Evolutionary conservation across 2,888 invertebrate genomes (phyloP), one percentile per base, ranked within the genome.

Genomic region (Agrotis clavis): DNA sequence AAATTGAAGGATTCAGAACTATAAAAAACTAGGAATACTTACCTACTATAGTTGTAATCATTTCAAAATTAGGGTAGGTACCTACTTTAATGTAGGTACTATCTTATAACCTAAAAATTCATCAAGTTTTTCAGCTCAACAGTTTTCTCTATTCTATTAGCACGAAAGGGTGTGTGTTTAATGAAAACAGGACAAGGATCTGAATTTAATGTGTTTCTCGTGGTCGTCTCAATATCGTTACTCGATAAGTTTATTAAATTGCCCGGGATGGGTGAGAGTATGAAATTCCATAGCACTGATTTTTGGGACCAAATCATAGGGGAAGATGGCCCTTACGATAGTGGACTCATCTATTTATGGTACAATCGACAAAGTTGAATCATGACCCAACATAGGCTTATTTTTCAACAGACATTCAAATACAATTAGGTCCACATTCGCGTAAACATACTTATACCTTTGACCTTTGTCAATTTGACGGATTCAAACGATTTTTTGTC

Each of bases 131-230:
- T 21, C 75, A 19, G 19, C 79, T 93, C 92, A n/a, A 89, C 35
- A 16, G 53, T 4, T 74, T 87, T 82, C 75, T 50, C 18, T 90
- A 80, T 89, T 90, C 86, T 57, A 76, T 77, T 87, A 83, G 81
- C 79, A 88, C 87, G 83, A 87, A 86, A 89, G 92, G 89, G 91
- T 89, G 88, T 90, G 87, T 90, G 88, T 89, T 90, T 90, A 93
- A 94, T 91, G 90, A 90, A 92, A 92, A 92, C 89, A 88, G 90
- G 88, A 92, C 90, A 90, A 88, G 90, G 90, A 93, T 91, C 90
- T 90, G 87, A 93, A 92, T 92, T 91, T 90, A 92, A 93, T 91
- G 87, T 86, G 83, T 89, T 87, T 85, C 85, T 85, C 85, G 86
- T 86, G 88, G 86, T 82, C 85, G 86, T 88, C 89, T 88, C 90